Conservation (phyloP, 2,888 invertebrate species). For the Stenurella melanura region DNA sequence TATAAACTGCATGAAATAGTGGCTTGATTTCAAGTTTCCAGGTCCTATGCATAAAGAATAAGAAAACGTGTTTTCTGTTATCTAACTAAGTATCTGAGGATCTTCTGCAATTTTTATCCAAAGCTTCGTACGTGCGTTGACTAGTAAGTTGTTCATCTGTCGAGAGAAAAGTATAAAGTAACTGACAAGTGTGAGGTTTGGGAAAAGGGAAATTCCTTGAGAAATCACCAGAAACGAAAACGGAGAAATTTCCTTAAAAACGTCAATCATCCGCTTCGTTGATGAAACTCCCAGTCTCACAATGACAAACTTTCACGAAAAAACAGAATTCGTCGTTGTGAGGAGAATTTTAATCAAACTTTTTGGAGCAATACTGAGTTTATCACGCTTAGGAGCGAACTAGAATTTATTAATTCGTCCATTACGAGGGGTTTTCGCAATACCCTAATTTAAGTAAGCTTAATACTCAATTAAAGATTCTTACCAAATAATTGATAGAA, state of each 20-base stretch:
- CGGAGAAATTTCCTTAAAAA: constrained; percentile 67
- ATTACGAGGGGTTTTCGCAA: neutral
- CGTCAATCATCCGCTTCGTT: constrained; percentile 68
- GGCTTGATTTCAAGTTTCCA: neutral
- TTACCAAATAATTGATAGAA: neutral
- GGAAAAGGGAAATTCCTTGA: constrained; percentile 64
- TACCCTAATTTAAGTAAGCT: neutral
- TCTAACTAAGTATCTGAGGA: constrained; percentile 31
- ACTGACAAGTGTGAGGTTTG: constrained; percentile 67
- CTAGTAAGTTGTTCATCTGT: constrained; percentile 46
- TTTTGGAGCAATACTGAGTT: constrained; percentile 24
- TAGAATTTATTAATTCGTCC: constrained; percentile 25
- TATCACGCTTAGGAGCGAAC: neutral
- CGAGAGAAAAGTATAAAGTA: constrained; percentile 63
- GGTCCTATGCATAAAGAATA: constrained; percentile 1
- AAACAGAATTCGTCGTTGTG: constrained; percentile 49
- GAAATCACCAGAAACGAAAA: constrained; percentile 66
- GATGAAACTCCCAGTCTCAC: constrained; percentile 57
- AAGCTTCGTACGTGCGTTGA: constrained; percentile 61
- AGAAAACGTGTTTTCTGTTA: constrained; percentile 18
- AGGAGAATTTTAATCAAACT: constrained; percentile 48
- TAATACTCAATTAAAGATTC: neutral
- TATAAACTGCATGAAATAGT: neutral
- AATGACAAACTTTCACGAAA: constrained; percentile 60
- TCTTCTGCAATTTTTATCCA: constrained; percentile 32